Percentiles rank a stretch among this genome's conserved stretches.
These are phyloP conservation scores for Ptilonorhynchus violaceus DNA, from an alignment of 2,113 vertebrate species.

Conservation along the genomic window DNA sequence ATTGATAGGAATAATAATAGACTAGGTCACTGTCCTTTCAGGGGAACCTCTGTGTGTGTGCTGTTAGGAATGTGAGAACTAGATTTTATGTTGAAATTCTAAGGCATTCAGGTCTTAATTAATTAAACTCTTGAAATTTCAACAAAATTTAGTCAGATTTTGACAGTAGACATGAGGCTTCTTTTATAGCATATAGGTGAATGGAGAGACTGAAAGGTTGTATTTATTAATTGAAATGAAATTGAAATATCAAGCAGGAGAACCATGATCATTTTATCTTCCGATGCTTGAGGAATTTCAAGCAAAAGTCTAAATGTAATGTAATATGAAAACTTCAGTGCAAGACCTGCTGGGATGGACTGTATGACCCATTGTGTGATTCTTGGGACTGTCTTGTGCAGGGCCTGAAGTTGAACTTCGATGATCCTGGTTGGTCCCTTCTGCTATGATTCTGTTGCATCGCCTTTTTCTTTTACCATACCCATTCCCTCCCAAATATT, in stretches of 20 bases:
- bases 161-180: not conserved
- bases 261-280: not conserved
- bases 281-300: not conserved
- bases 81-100: not conserved
- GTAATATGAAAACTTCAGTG: not conserved
- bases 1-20: not conserved
- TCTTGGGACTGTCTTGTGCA: not conserved
- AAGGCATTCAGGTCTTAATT: not conserved
- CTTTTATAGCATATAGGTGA: not conserved
- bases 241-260: not conserved
- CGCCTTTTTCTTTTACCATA: not conserved
- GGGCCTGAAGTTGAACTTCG: not conserved
- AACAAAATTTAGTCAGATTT: not conserved
- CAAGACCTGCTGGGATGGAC: not conserved
- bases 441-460: not conserved
- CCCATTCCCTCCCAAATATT: not conserved
- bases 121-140: not conserved
- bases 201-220: not conserved
- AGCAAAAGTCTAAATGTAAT: not conserved
- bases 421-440: not conserved
- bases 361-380: no score
- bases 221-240: not conserved
- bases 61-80: not conserved
- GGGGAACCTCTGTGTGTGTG: no score
- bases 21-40: fast-evolving